Evolutionary conservation across 1,140 invertebrate genomes (phyloP), one percentile per base, ranked within the genome.

Genomic region (Solen grandis): DNA sequence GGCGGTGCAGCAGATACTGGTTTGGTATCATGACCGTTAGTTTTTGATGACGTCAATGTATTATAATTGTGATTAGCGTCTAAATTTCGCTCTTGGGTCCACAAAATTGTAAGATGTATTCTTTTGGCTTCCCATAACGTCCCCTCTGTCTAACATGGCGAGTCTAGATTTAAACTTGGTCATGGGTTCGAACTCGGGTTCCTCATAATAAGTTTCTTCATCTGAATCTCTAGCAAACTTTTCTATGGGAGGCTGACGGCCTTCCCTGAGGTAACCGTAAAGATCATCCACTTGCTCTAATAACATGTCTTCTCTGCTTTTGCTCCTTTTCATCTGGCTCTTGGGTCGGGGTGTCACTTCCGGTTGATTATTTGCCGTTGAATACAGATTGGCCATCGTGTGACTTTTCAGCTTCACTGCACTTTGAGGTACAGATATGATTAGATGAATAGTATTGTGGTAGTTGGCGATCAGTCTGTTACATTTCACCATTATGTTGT

Each of bases 231-330:
- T 68, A 16, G 86, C 81, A 35, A 85, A 90, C 68, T 86, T 87
- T 13, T 60, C 73, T 16, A 84, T 83, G 36, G 98, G 93, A 0
- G 97, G 96, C 16, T 96, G 96, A 86, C 98, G 96, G 0, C 97
- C 97, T 50, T 88, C 88, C 59, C 97, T 93, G 0, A 99, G 97
- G 90, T 98, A 99, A 89, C 97, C 97, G 91, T 99, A 99, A 77
- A 99, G 97, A 92, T 98, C 97, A 93, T 99, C 97, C 84, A 98
- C 98, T 92, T 99, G 97, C 86, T 98, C 97, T 92, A 98, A 98
- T 22, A 91, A 83, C 33, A 87, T 77, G 84, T 98, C 96, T 79
- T 92, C 91, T 70, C 86, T 85, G 19, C 84, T 87, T 52, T 86
- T 88, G 10, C 88, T 86, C 19, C 87, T 75, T 75, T 85, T 84